These are phyloP conservation scores for Actinostola sp. DNA, from an alignment of 92 coral and sea anemone genomes.

Conservation along the genomic window DNA sequence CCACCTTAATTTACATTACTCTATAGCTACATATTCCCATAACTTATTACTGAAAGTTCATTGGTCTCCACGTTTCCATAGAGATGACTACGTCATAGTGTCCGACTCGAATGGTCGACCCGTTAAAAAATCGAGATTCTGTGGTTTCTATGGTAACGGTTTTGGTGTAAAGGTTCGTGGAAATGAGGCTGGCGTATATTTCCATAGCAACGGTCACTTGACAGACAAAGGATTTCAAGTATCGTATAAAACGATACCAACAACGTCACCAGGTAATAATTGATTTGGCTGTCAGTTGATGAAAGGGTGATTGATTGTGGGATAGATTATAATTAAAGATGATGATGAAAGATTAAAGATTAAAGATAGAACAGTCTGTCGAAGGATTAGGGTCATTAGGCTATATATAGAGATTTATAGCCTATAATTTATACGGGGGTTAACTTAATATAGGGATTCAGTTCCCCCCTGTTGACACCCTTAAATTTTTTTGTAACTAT, in stretches of 20 bases:
- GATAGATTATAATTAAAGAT: neutral
- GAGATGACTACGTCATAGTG: constrained; percentile 41
- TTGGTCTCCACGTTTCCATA: too few relatives aligned
- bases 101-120: constrained; percentile 20
- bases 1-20: neutral
- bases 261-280: constrained; percentile 19
- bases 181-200: constrained; percentile 1
- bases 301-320: neutral
- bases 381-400: too few relatives aligned
- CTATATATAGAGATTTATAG: too few relatives aligned
- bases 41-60: too few relatives aligned
- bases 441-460: too few relatives aligned
- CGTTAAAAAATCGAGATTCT: constrained; percentile 17
- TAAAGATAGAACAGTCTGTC: too few relatives aligned
- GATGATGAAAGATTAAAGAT: neutral
- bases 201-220: constrained; percentile 34
- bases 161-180: constrained; percentile 42
- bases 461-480: too few relatives aligned
- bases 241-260: constrained; percentile 14
- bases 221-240: constrained; percentile 8
- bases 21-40: too few relatives aligned
- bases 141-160: constrained; percentile 39
- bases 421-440: too few relatives aligned
- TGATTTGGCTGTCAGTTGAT: neutral
- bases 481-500: too few relatives aligned